Evolutionary conservation across 37 sponge, comb jelly and placozoan species (phyloP).

Genomic region (Oscarella lobularis): DNA sequence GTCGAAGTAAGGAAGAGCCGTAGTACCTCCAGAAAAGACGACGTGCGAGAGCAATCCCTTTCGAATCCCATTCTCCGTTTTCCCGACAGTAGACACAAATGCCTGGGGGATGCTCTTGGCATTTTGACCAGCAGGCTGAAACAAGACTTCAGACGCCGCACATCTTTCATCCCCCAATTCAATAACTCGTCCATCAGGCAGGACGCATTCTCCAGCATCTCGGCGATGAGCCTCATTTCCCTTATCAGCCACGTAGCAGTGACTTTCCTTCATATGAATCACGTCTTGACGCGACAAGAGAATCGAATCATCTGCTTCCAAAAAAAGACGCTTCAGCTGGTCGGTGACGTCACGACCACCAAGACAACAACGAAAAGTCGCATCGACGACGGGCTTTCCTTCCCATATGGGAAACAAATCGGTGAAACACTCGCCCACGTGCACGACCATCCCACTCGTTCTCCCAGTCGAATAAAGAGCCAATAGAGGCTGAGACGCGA

Average conservation of each 20-base stretch:
- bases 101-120: neutral
- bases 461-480: neutral
- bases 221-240: neutral
- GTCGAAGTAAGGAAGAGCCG: neutral
- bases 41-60: neutral
- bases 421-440: neutral
- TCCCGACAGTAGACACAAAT: neutral
- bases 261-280: neutral
- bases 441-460: neutral
- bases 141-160: neutral
- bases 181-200: neutral
- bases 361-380: neutral
- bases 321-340: neutral
- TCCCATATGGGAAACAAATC: neutral
- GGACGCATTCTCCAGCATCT: neutral
- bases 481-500: neutral
- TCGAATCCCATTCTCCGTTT: neutral
- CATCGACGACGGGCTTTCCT: neutral
- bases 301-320: neutral
- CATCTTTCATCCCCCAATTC: neutral
- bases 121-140: neutral
- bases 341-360: neutral
- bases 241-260: neutral
- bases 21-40: neutral
- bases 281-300: neutral